A percentile compares a stretch with the other conserved stretches of the same genome.
phyloP scores from a whole-genome alignment of 1,140 invertebrate species.

The Cydia pomonella region DNA sequence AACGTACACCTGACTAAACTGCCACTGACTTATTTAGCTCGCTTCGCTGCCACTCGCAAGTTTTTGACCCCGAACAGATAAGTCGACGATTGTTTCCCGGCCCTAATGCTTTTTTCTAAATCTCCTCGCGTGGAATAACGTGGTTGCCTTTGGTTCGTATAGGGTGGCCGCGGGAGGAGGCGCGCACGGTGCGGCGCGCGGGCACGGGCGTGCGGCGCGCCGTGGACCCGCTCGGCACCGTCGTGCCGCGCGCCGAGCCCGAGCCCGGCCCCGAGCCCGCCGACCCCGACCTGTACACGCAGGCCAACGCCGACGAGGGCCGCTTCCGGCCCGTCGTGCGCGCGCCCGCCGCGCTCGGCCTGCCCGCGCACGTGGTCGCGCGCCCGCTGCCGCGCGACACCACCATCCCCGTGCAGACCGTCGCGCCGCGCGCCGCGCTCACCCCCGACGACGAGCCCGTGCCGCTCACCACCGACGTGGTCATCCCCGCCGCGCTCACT shows the following conservation, averaged over 20 bases:
- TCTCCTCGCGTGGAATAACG: constrained; percentile 57
- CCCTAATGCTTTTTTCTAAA: constrained; percentile 56
- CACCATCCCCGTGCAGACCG: constrained; percentile 66
- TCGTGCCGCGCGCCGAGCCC: constrained; percentile 80
- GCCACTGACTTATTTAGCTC: background rate
- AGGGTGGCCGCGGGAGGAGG: constrained; percentile 84
- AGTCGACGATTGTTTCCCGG: constrained; percentile 41
- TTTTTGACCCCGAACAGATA: constrained; percentile 1
- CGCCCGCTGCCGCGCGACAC: constrained; percentile 63
- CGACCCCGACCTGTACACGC: constrained; percentile 80
- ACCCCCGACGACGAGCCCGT: constrained; percentile 42
- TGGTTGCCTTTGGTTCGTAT: constrained; percentile 89
- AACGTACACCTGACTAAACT: constrained; percentile 9
- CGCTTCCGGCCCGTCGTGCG: constrained; percentile 83
- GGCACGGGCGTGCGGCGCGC: constrained; percentile 82
- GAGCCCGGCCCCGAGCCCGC: constrained; percentile 65
- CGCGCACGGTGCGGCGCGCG: constrained; percentile 53
- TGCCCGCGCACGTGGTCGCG: constrained; percentile 44
- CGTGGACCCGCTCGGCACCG: constrained; percentile 87
- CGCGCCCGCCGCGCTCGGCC: constrained; percentile 57
- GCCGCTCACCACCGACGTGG: constrained; percentile 54
- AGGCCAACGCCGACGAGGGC: constrained; percentile 84
- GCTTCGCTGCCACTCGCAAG: background rate
- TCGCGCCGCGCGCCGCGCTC: constrained; percentile 40
- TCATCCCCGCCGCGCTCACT: constrained; percentile 64